These are phyloP conservation scores for Tarsius wallacei DNA, from an alignment of 2,797 vertebrate species.

Conservation along the genomic window DNA sequence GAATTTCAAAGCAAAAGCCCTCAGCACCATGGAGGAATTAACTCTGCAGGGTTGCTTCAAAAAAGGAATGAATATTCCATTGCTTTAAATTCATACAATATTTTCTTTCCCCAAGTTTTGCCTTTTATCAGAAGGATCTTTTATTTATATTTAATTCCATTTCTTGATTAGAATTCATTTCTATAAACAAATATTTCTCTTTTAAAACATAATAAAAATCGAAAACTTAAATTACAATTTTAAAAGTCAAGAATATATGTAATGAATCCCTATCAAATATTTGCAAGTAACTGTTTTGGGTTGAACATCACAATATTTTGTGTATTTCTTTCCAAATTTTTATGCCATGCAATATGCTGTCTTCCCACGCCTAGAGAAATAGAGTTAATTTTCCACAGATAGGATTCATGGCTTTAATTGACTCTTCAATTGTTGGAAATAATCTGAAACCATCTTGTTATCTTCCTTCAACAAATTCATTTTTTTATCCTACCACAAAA, in stretches of 20 bases:
- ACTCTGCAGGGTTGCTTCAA: constrained; percentile 73
- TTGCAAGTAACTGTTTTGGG: constrained; percentile 32
- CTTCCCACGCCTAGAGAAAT: constrained; percentile 40
- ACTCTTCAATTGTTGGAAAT: constrained; percentile 52
- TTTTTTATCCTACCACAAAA: constrained; percentile 32
- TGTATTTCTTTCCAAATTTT: constrained; percentile 63
- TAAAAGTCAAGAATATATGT: constrained; percentile 29
- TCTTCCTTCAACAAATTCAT: constrained; percentile 48
- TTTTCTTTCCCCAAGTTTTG: constrained; percentile 60
- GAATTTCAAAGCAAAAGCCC: constrained; percentile 87
- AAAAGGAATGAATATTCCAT: constrained; percentile 74
- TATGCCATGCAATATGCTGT: constrained; percentile 51
- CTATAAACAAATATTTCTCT: constrained; percentile 25
- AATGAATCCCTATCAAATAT: constrained; percentile 59
- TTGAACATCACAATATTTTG: constrained; percentile 60
- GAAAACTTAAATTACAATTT: neutral
- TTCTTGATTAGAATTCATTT: constrained; percentile 77
- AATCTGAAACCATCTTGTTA: constrained; percentile 67
- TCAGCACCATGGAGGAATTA: constrained; percentile 78
- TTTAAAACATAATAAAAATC: constrained; percentile 50
- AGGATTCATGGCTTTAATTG: constrained; percentile 38
- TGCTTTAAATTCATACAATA: constrained; percentile 58
- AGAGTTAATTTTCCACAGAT: constrained; percentile 45
- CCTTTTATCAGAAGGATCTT: constrained; percentile 20
- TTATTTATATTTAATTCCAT: constrained; percentile 63